A percentile compares a stretch with the other conserved stretches of the same genome.
These are phyloP conservation scores for Anabas testudineus DNA, from an alignment of 2,797 vertebrate species.

Conservation along the genomic window DNA sequence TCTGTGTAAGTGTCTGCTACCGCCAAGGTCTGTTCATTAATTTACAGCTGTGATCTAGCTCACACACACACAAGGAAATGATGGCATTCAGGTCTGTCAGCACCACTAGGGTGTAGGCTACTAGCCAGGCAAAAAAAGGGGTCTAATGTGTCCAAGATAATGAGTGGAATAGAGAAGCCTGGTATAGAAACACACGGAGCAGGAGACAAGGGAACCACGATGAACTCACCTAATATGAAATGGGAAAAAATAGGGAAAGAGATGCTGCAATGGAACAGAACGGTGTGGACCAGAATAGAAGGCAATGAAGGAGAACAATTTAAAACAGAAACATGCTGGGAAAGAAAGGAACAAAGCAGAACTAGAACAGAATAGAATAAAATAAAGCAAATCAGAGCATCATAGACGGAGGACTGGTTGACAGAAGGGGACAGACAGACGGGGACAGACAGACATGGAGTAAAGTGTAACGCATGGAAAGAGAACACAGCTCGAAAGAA, in stretches of 20 bases:
- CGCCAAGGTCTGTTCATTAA: conserved; percentile 27
- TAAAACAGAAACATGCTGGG: background rate
- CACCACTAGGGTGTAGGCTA: conserved; percentile 19
- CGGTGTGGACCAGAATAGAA: conserved; percentile 13
- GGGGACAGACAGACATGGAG: background rate
- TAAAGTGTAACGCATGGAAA: background rate
- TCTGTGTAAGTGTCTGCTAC: conserved; percentile 40
- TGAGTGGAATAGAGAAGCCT: conserved; percentile 17
- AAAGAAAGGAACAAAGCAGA: background rate
- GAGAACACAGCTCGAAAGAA: conserved; percentile 5
- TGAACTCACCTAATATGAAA: conserved; percentile 30
- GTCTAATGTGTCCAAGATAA: conserved; percentile 28
- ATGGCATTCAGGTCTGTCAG: conserved; percentile 38
- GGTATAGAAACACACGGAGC: conserved; percentile 1
- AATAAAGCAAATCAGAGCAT: background rate
- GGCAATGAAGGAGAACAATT: background rate
- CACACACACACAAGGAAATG: conserved; percentile 29
- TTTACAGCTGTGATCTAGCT: conserved; percentile 44
- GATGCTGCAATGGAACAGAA: conserved; percentile 44
- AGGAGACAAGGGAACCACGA: conserved; percentile 29
- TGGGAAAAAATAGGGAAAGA: conserved; percentile 24
- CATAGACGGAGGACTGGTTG: background rate
- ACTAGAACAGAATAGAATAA: background rate
- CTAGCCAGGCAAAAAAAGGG: conserved; percentile 1
- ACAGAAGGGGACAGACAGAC: background rate